A percentile compares a stretch with the other conserved stretches of the same genome.
These are phyloP conservation scores for Chelonoidis abingdonii DNA, from an alignment of 2,113 vertebrate species.

Conservation along the genomic window DNA sequence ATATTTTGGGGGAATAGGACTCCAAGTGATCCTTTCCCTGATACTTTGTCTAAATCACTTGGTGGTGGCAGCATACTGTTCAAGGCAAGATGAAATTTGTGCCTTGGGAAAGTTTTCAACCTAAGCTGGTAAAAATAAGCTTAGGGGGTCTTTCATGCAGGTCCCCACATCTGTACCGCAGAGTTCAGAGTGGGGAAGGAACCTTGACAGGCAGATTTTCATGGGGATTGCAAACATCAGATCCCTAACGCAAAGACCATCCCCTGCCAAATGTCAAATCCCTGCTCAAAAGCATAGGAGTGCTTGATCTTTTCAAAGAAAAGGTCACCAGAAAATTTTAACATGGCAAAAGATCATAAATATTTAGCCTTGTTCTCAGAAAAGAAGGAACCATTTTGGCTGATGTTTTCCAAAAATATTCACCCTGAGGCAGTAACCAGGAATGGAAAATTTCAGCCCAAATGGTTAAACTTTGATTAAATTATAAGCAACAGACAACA, in stretches of 20 bases:
- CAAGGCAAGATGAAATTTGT: no score
- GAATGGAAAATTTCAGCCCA: background rate
- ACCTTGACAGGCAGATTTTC: background rate
- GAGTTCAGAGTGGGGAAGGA: no score
- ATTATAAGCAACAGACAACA: background rate
- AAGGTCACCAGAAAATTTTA: background rate
- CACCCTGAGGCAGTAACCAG: background rate
- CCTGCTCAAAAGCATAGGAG: background rate
- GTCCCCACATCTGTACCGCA: no score
- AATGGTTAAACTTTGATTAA: background rate
- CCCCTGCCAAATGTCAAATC: background rate
- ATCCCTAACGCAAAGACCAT: background rate
- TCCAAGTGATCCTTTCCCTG: no score
- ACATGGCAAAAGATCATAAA: background rate
- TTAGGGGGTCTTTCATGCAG: no score
- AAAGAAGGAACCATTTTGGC: background rate
- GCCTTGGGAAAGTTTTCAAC: no score
- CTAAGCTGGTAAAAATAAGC: no score
- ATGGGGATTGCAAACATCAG: background rate
- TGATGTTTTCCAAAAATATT: background rate
- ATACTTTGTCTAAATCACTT: no score
- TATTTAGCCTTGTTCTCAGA: background rate
- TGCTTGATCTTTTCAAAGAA: background rate
- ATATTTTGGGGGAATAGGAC: no score
- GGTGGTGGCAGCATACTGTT: no score